Base-by-base conservation (phyloP, 2,797 vertebrate genomes). In the Coluber constrictor region DNA sequence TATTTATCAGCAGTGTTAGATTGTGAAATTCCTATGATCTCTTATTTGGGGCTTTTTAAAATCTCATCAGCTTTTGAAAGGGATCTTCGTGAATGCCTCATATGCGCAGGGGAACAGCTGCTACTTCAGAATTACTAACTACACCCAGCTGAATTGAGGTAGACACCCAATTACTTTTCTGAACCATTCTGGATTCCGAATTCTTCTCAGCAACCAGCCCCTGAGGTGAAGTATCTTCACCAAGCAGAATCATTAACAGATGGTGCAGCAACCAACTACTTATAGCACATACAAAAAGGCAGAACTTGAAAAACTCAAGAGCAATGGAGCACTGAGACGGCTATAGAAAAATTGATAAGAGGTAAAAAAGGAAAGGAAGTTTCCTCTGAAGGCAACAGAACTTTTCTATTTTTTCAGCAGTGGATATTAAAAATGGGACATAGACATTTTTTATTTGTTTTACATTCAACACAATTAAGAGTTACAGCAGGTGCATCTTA, bases 111-210 rank as follows among this genome's bases (percentile, higher is more conserved):
- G 7, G 23, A 79, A 88, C 55, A 86, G 51, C 60, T 87, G 60
- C 15, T 47, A 32, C 27, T 47, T 93, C 89, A 2, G 32, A 88
- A 87, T 55, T 95, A 25, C 86, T 83, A 51, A 88, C 61, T 25
- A 83, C 94, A 32, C 61, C 5, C 59, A 60, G 9, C 32, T 37
- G 51, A 5, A 51, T 56, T 89, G 79, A 57, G 60, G 91, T 1
- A 89, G 79, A 54, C 79, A 56, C 90, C 88, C 55, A 55, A 66
- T 3, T 86, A 9, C 8, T 89, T 32, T 16, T 63, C 87, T 91
- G 29, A 87, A 37, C 74, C 90, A 92, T 23, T 93, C 32, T 83
- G 57, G 92, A 86, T 13, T 94, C 57, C 87, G 61, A 93, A 20
- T 25, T 5, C 27, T 90, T 1, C 0, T 60, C 37, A 94, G 74